phyloP scores from a whole-genome alignment of 2,797 vertebrate genomes.

The Fundulus diaphanus region DNA sequence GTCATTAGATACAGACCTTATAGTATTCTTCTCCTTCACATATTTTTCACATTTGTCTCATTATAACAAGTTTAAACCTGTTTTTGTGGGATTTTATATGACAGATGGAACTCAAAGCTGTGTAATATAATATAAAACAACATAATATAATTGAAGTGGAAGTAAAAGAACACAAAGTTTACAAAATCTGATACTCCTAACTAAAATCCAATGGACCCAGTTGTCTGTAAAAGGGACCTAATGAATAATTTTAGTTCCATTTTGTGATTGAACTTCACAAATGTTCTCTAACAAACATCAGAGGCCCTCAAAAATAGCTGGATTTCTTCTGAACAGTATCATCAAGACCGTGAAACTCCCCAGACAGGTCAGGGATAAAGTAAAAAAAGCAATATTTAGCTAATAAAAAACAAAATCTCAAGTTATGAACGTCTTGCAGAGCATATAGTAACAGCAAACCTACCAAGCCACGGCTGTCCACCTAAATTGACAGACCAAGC shows the following conservation, averaged over 20 bases:
- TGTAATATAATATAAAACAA: no score
- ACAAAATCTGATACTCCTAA: background rate
- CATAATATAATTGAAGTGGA: background rate
- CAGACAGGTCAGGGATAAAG: background rate
- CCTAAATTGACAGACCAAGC: background rate
- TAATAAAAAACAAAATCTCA: background rate
- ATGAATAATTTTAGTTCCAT: no score
- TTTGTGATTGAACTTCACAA: background rate
- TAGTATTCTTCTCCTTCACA: background rate
- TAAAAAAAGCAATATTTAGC: background rate
- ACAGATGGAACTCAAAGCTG: background rate
- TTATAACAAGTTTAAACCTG: background rate
- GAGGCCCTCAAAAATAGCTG: no score
- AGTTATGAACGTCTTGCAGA: background rate
- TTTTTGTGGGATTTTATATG: background rate
- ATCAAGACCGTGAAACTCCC: background rate
- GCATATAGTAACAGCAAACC: background rate
- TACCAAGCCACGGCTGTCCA: background rate
- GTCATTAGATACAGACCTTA: conserved; percentile 17
- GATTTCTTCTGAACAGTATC: no score
- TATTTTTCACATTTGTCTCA: background rate
- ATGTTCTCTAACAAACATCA: no score
- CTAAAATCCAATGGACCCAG: no score
- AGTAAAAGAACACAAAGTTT: no score
- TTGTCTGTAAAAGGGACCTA: no score